Conservation (phyloP, 2,888 invertebrate genomes). For the Lasiommata megera region DNA sequence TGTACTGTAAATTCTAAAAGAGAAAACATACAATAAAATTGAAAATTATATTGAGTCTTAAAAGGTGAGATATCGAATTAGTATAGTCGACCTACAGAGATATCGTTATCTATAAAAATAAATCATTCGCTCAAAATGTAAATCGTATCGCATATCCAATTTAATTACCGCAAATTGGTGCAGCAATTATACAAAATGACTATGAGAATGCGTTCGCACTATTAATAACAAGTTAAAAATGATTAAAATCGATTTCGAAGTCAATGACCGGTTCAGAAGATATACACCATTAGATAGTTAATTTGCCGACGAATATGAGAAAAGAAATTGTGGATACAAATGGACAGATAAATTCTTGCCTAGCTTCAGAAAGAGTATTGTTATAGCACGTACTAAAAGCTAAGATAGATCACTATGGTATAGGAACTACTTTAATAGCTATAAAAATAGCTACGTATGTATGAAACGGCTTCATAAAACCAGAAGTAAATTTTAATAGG, state of each 20-base stretch:
- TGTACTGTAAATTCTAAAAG: neutral
- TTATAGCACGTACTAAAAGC: too few species aligned
- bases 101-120: conserved; percentile 2
- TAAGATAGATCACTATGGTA: too few species aligned
- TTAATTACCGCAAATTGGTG: conserved; percentile 16
- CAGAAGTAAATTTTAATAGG: too few species aligned
- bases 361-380: too few species aligned
- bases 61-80: conserved; percentile 7
- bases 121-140: neutral
- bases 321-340: too few species aligned
- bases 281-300: neutral
- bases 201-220: conserved; percentile 2
- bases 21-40: conserved; percentile 1
- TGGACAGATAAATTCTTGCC: too few species aligned
- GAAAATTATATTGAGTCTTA: neutral
- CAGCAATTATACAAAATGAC: conserved; percentile 6
- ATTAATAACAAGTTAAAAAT: neutral
- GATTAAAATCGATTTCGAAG: conserved; percentile 11
- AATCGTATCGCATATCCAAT: conserved; percentile 1
- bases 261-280: conserved; percentile 7
- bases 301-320: too few species aligned
- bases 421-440: too few species aligned
- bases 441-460: too few species aligned
- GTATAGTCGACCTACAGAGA: neutral
- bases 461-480: too few species aligned